A percentile compares a stretch with the other conserved stretches of the same genome.
These are phyloP conservation scores for Netta rufina DNA, from an alignment of 2,797 vertebrate species.

Conservation along the genomic window DNA sequence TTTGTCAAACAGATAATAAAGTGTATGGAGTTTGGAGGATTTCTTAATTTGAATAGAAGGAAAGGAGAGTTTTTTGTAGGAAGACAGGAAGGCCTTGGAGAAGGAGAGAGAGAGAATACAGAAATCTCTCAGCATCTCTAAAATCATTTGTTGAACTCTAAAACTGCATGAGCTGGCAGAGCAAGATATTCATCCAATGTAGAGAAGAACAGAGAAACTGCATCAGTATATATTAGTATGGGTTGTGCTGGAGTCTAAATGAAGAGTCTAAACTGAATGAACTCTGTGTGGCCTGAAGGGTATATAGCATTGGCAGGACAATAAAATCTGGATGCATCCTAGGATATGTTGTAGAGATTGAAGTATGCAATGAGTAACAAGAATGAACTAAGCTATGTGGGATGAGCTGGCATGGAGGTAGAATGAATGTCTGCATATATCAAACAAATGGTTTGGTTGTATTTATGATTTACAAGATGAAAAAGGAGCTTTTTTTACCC, in stretches of 20 bases:
- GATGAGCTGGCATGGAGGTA: constrained; percentile 1
- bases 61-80: not conserved
- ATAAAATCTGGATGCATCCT: not conserved
- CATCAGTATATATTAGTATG: not conserved
- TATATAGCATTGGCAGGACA: not conserved
- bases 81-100: not conserved
- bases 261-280: not conserved
- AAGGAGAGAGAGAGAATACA: not conserved
- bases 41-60: not conserved
- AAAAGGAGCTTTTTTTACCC: constrained; percentile 47
- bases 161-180: not conserved
- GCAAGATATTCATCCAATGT: not conserved
- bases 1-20: not conserved
- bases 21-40: not conserved
- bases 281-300: not conserved
- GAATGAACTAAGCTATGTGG: not conserved
- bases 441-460: constrained; percentile 41
- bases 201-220: not conserved
- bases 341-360: not conserved
- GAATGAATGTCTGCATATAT: constrained; percentile 44
- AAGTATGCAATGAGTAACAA: not conserved
- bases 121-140: not conserved
- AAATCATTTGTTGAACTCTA: not conserved
- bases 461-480: constrained; percentile 60
- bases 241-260: not conserved